phyloP scores from a whole-genome alignment of 1,140 invertebrate genomes.

The Plectus sambesii region DNA sequence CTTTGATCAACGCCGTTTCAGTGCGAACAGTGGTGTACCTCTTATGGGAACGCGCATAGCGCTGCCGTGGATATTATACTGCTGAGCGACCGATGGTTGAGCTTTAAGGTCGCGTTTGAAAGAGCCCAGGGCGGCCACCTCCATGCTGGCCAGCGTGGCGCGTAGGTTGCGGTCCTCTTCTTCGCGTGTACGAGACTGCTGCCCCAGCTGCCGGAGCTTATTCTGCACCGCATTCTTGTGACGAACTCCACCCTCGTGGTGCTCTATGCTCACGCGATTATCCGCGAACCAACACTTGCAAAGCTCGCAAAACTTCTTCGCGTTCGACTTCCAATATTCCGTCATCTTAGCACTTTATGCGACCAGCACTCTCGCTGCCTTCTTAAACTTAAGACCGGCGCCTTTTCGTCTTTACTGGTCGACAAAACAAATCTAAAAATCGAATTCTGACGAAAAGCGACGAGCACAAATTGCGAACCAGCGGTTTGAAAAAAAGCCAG shows the following conservation, averaged over 20 bases:
- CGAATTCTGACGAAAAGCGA: too few relatives aligned
- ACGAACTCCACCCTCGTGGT: constrained; percentile 81
- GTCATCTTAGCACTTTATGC: constrained; percentile 54
- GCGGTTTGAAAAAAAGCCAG: too few relatives aligned
- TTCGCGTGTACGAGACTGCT: constrained; percentile 25
- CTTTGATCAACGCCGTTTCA: constrained; percentile 3
- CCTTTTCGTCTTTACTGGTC: too few relatives aligned
- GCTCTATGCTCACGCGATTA: constrained; percentile 88
- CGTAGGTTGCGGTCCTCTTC: constrained; percentile 13
- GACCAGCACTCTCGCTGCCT: too few relatives aligned
- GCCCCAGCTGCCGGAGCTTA: constrained; percentile 62
- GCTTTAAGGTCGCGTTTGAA: constrained; percentile 14
- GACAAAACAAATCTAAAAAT: too few relatives aligned
- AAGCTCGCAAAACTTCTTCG: constrained; percentile 86
- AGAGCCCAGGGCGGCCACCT: constrained; percentile 15
- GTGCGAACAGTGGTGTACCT: not conserved
- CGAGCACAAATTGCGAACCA: too few relatives aligned
- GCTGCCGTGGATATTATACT: not conserved
- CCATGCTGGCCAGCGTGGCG: constrained; percentile 28
- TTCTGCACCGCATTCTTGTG: constrained; percentile 87
- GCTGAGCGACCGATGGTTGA: constrained; percentile 3
- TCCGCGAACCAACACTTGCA: constrained; percentile 97
- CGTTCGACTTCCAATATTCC: constrained; percentile 92
- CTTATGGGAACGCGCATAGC: too few relatives aligned
- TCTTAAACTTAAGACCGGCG: too few relatives aligned